A percentile compares a stretch with the other conserved stretches of the same genome.
These are phyloP conservation scores for Oreocharis arfaki DNA, from an alignment of 2,113 vertebrate genomes.

Conservation along the genomic window DNA sequence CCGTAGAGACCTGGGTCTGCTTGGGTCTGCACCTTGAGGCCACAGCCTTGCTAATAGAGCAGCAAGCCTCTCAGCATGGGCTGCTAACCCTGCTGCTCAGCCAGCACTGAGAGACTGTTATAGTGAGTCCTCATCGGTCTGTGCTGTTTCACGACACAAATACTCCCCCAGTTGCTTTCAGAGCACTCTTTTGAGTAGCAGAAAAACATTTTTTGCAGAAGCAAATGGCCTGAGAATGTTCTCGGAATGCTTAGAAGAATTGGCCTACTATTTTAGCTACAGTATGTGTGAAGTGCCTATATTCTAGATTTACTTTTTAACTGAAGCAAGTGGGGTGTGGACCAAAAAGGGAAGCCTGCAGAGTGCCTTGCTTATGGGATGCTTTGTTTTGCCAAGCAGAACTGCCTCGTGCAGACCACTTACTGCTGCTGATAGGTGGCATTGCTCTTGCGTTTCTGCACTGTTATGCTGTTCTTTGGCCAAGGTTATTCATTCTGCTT, in stretches of 20 bases:
- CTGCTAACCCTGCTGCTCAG: not conserved
- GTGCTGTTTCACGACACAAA: not conserved
- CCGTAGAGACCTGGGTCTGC: rapidly evolving
- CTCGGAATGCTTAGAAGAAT: not conserved
- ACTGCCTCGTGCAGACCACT: rapidly evolving
- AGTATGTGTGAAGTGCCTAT: not conserved
- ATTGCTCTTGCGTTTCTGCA: not conserved
- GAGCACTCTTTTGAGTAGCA: not conserved
- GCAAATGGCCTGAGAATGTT: not conserved
- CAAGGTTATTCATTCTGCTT: not conserved
- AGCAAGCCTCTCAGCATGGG: rapidly evolving
- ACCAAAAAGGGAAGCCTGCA: not conserved
- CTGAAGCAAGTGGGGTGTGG: not conserved
- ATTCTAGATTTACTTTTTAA: not conserved
- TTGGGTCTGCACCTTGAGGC: not conserved
- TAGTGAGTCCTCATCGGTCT: not conserved
- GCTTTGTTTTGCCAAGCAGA: not conserved
- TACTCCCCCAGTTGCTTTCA: not conserved
- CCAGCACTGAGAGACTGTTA: rapidly evolving
- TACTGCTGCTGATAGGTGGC: not conserved
- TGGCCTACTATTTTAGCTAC: not conserved
- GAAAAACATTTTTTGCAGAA: not conserved
- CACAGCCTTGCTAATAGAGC: rapidly evolving
- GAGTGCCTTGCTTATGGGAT: not conserved
- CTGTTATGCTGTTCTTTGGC: not conserved